These are phyloP conservation scores for Ferdinandea cuprea DNA, from an alignment of 2,888 invertebrate species.

Conservation along the genomic window DNA sequence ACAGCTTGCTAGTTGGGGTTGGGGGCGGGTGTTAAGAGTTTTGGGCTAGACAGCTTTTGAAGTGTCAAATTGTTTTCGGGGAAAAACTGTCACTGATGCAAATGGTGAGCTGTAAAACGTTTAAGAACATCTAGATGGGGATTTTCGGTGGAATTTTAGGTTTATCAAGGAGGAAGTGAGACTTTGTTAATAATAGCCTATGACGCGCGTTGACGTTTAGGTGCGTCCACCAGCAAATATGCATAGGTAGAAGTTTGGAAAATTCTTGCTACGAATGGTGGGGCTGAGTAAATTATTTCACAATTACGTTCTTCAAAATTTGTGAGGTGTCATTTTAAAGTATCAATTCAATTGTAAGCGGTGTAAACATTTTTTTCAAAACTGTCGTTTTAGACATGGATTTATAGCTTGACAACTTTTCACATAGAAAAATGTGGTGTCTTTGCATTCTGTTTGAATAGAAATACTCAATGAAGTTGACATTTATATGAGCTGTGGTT, in stretches of 20 bases:
- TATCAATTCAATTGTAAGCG: no score
- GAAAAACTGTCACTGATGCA: constrained; percentile 42
- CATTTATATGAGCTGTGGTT: no score
- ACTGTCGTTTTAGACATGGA: no score
- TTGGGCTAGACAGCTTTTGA: constrained; percentile 42
- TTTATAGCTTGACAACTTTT: no score
- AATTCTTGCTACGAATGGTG: neutral
- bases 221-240: no score
- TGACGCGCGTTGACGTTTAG: neutral
- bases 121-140: constrained; percentile 29
- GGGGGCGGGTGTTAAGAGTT: neutral
- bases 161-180: constrained; percentile 29
- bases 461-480: no score
- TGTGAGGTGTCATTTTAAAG: no score
- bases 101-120: constrained; percentile 53
- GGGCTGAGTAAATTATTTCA: no score
- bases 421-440: no score
- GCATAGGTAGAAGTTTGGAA: neutral
- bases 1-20: constrained; percentile 20
- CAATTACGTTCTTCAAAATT: no score
- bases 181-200: constrained; percentile 53
- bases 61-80: constrained; percentile 62
- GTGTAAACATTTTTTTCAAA: no score
- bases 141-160: constrained; percentile 23
- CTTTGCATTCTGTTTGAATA: no score